Percentiles rank a stretch among this genome's conserved stretches.
Conservation (phyloP, 2,797 vertebrate genomes). For the Triplophysa yarkandensis region DNA sequence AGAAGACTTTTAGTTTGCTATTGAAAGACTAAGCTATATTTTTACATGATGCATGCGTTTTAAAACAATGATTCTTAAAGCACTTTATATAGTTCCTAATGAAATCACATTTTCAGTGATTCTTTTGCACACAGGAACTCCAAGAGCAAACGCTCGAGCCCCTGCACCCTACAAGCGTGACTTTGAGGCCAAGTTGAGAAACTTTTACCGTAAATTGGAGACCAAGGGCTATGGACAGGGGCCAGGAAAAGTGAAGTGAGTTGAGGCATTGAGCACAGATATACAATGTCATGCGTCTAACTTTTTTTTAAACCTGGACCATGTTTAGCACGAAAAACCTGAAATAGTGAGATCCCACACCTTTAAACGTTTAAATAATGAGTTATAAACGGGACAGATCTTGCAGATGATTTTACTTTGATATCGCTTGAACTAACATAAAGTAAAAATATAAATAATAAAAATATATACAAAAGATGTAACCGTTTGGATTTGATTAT, state of each 20-base stretch:
- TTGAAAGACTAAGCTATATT: constrained; percentile 19
- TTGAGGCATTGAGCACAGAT: constrained; percentile 26
- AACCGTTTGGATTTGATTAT: constrained; percentile 1
- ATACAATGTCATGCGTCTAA: no score
- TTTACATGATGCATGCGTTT: constrained; percentile 15
- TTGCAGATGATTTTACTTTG: no score
- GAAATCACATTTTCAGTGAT: not conserved
- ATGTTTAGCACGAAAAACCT: no score
- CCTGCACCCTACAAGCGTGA: constrained; percentile 96
- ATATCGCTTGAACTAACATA: no score
- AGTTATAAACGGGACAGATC: no score
- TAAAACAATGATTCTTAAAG: constrained; percentile 7
- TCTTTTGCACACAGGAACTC: constrained; percentile 80
- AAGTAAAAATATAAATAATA: not conserved
- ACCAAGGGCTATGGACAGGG: constrained; percentile 97
- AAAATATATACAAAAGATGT: not conserved
- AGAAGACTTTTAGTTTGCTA: not conserved
- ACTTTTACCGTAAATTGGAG: constrained; percentile 97
- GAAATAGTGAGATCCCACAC: no score
- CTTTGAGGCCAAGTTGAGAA: constrained; percentile 97
- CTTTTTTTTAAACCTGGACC: no score
- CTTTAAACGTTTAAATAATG: no score
- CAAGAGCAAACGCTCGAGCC: constrained; percentile 92
- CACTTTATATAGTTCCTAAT: no score
- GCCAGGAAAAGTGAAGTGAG: constrained; percentile 96